Evolutionary conservation across 1,140 invertebrate genomes (phyloP).

Genomic region (Mylabris phalerata): DNA sequence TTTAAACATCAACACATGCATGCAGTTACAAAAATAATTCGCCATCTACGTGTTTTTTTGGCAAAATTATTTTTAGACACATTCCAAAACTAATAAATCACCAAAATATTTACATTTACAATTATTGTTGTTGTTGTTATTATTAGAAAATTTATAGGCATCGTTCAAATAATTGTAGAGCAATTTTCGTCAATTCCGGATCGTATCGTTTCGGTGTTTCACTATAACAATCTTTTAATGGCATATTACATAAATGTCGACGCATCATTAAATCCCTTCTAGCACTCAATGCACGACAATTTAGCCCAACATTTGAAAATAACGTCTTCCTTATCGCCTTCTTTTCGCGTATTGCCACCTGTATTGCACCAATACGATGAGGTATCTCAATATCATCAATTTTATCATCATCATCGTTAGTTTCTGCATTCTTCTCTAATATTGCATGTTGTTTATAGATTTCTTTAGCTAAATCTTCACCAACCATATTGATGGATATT

Average conservation of each 20-base stretch:
- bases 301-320: conserved; percentile 46
- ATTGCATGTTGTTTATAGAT: conserved; percentile 47
- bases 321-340: conserved; percentile 41
- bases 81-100: too few species aligned
- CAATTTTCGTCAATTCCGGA: conserved; percentile 37
- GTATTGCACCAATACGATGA: conserved; percentile 56
- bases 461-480: conserved; percentile 54
- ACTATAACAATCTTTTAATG: conserved; percentile 46
- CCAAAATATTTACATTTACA: too few species aligned
- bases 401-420: conserved; percentile 19
- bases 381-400: conserved; percentile 25
- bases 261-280: conserved; percentile 57
- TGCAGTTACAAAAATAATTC: too few species aligned
- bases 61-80: too few species aligned
- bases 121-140: too few species aligned
- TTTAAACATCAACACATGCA: too few species aligned
- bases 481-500: conserved; percentile 62
- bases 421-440: conserved; percentile 27
- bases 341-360: conserved; percentile 46
- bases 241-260: conserved; percentile 55
- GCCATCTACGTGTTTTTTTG: too few species aligned
- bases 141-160: conserved; percentile 17
- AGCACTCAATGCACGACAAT: conserved; percentile 55
- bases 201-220: conserved; percentile 39
- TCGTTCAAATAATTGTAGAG: conserved; percentile 36